These are phyloP conservation scores for Pemphredon lugubris DNA, from an alignment of 2,888 invertebrate genomes.

Conservation along the genomic window DNA sequence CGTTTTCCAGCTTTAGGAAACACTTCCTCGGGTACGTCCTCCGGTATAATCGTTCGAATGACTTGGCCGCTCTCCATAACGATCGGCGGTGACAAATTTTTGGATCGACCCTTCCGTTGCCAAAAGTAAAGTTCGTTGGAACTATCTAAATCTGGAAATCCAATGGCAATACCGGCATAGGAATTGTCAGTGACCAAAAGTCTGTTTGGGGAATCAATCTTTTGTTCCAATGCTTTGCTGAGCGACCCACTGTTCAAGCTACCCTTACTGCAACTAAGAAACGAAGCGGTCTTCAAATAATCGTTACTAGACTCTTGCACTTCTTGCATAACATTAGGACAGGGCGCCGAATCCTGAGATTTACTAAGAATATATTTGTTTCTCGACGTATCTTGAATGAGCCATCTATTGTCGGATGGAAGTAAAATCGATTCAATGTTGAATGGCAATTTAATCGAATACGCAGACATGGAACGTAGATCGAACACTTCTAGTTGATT, in stretches of 20 bases:
- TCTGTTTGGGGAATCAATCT: conserved; percentile 81
- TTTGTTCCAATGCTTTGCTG: conserved; percentile 78
- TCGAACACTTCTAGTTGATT: conserved; percentile 76
- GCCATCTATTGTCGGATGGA: conserved; percentile 75
- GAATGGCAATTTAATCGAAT: conserved; percentile 76
- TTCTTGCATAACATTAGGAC: conserved; percentile 74
- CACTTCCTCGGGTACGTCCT: conserved; percentile 67
- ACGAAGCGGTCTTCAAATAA: conserved; percentile 52
- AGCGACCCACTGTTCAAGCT: conserved; percentile 67
- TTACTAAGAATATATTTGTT: conserved; percentile 71
- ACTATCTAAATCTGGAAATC: conserved; percentile 82
- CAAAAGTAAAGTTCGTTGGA: conserved; percentile 77
- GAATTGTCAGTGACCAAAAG: conserved; percentile 78
- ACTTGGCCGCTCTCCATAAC: conserved; percentile 72
- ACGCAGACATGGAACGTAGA: conserved; percentile 69
- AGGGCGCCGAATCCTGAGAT: conserved; percentile 62
- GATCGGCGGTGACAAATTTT: conserved; percentile 63
- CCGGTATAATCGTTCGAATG: conserved; percentile 67
- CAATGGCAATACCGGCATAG: conserved; percentile 81
- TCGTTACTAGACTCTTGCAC: conserved; percentile 61
- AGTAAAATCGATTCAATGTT: conserved; percentile 74
- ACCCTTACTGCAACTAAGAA: conserved; percentile 54
- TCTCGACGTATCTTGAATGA: conserved; percentile 74
- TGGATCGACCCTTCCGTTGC: conserved; percentile 69
- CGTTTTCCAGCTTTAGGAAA: conserved; percentile 54